Evolutionary conservation across 2,797 vertebrate species (phyloP).

Genomic region (Catharus ustulatus): DNA sequence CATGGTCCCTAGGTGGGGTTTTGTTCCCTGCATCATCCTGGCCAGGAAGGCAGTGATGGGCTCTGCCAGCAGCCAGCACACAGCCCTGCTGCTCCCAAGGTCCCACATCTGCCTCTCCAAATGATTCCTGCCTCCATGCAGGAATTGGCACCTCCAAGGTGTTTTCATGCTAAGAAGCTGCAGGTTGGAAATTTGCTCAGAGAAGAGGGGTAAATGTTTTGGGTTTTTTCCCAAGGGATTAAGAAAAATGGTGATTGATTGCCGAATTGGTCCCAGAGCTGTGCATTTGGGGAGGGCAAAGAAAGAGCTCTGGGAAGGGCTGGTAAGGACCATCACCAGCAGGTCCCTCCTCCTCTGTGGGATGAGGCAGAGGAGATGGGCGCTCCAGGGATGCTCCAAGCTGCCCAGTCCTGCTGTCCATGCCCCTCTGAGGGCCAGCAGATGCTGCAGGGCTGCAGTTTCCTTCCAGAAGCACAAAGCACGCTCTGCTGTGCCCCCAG

Average conservation of each 20-base stretch:
- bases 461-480: background rate
- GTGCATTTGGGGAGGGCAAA: background rate
- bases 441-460: background rate
- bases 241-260: background rate
- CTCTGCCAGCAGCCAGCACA: background rate
- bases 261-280: accelerated
- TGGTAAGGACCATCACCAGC: background rate
- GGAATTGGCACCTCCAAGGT: background rate
- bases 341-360: background rate
- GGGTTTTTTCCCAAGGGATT: background rate
- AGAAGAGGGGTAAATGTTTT: background rate
- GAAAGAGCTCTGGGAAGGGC: background rate
- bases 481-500: background rate
- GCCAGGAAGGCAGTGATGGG: background rate
- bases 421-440: background rate
- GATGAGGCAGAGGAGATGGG: background rate
- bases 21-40: background rate
- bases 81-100: background rate
- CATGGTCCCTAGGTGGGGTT: background rate
- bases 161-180: background rate
- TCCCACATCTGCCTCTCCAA: background rate
- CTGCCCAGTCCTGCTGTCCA: background rate
- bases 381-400: background rate
- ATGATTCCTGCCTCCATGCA: accelerated
- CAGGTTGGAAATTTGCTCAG: background rate